A percentile compares a stretch with the other conserved stretches of the same genome.
These are phyloP conservation scores for Calephelis nemesis DNA, from an alignment of 1,140 invertebrate genomes.

Conservation along the genomic window DNA sequence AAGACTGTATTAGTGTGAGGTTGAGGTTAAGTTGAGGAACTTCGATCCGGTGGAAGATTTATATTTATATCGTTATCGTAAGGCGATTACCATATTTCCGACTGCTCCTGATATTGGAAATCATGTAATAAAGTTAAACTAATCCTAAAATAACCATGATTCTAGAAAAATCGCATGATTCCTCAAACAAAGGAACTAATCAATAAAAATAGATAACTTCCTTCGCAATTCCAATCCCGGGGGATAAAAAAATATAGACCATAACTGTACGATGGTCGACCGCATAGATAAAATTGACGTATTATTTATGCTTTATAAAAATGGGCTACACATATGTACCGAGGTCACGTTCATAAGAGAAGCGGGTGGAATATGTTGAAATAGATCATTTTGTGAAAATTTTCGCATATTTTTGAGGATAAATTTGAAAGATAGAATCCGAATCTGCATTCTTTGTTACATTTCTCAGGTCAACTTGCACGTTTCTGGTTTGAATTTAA, in stretches of 20 bases:
- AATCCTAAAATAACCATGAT: background rate
- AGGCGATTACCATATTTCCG: no score
- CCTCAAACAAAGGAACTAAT: constrained; percentile 15
- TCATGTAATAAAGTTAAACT: background rate
- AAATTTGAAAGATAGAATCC: no score
- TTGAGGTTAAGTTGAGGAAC: no score
- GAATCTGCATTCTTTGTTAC: no score
- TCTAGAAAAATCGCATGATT: constrained; percentile 7
- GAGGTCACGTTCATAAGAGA: constrained; percentile 21
- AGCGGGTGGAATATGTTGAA: constrained; percentile 21
- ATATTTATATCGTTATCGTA: no score
- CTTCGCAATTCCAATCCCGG: constrained; percentile 2
- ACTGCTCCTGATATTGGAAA: no score
- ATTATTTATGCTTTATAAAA: constrained; percentile 54
- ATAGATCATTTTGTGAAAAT: no score
- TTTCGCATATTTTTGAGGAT: no score
- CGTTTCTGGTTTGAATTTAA: no score
- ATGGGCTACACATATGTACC: constrained; percentile 27
- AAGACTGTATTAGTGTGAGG: no score
- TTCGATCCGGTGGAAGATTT: no score
- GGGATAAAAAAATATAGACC: constrained; percentile 20
- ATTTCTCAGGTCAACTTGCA: no score
- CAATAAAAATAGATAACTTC: constrained; percentile 19
- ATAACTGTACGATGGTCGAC: constrained; percentile 23
- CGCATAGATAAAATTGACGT: constrained; percentile 57